Evolutionary conservation across 2,797 vertebrate species (phyloP).

Genomic region (Pangasius krempfi): DNA sequence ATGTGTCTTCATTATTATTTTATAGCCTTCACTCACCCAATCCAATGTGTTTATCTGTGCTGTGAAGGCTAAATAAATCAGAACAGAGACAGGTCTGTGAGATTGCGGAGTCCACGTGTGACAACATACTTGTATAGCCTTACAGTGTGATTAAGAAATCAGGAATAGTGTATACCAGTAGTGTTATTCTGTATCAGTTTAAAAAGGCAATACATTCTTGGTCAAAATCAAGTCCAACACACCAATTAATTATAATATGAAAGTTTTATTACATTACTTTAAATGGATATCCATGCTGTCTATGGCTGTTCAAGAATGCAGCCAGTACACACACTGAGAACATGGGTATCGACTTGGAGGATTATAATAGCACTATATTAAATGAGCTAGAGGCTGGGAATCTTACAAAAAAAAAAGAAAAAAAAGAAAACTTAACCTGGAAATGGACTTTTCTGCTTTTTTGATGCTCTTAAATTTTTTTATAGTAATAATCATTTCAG

Average conservation of each 20-base stretch:
- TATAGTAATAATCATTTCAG: background rate
- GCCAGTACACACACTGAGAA: background rate
- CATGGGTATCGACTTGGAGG: background rate
- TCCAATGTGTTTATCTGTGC: background rate
- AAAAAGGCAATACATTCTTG: background rate
- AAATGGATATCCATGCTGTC: background rate
- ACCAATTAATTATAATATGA: background rate
- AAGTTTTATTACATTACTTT: background rate
- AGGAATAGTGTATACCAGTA: background rate
- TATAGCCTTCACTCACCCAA: background rate
- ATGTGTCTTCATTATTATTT: constrained; percentile 1
- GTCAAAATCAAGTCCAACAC: background rate
- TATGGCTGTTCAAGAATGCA: background rate
- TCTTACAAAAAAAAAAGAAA: background rate
- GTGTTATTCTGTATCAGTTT: background rate
- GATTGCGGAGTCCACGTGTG: too few species aligned
- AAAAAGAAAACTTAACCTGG: background rate
- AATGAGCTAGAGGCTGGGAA: background rate
- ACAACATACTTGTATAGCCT: background rate
- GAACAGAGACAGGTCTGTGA: background rate
- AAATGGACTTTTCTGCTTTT: background rate
- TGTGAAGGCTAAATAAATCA: constrained; percentile 1
- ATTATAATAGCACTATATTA: background rate
- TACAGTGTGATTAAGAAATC: background rate
- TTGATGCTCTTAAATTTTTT: background rate